A percentile compares a stretch with the other conserved stretches of the same genome.
phyloP scores from a whole-genome alignment of 2,888 invertebrate genomes.

The Monoplex corrugatus region DNA sequence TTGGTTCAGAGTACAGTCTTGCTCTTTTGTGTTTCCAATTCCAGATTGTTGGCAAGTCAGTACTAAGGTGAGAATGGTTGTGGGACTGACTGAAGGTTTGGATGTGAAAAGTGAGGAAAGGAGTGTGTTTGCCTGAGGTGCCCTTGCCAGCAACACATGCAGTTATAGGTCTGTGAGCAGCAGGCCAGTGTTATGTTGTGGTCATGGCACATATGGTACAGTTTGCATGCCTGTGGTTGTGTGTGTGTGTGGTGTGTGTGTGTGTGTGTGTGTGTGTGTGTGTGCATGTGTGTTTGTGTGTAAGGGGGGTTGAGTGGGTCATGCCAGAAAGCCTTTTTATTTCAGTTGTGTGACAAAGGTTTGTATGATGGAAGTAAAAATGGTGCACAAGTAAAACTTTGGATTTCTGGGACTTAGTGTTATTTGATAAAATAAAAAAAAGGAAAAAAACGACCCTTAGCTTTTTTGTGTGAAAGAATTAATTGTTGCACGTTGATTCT shows the following conservation, averaged over 20 bases:
- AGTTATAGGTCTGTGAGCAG: constrained; percentile 5
- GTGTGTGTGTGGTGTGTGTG: background rate
- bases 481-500: background rate
- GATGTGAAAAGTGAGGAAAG: background rate
- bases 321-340: background rate
- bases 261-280: background rate
- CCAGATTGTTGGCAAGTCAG: constrained; percentile 20
- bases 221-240: too few species aligned
- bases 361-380: background rate
- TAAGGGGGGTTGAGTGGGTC: background rate
- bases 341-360: background rate
- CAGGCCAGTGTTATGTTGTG: background rate
- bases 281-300: background rate
- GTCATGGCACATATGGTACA: background rate
- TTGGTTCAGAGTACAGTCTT: constrained; percentile 18
- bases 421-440: background rate
- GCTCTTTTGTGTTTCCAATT: constrained; percentile 25
- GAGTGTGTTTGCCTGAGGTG: background rate
- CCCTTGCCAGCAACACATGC: background rate
- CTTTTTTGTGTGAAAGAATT: background rate
- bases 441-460: background rate
- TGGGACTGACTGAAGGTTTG: background rate
- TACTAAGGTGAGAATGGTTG: background rate
- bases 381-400: background rate
- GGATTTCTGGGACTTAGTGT: background rate